A percentile compares a stretch with the other conserved stretches of the same genome.
Conservation (phyloP, 2,888 invertebrate species). For the Cerceris rybyensis region DNA sequence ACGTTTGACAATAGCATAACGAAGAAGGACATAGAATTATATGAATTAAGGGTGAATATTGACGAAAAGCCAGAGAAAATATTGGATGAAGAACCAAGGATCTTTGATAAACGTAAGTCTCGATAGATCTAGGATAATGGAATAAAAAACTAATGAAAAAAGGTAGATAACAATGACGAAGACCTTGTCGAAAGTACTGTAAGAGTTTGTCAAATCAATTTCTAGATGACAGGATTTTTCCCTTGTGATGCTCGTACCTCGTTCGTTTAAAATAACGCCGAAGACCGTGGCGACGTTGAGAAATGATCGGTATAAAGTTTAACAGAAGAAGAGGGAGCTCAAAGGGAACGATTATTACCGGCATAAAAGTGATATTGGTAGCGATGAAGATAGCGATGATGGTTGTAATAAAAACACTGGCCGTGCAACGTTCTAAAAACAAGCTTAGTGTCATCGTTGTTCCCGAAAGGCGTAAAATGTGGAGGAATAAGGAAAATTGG, state of each 20-base stretch:
- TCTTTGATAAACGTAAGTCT: no score
- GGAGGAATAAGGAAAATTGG: no score
- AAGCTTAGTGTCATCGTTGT: no score
- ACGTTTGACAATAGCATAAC: no score
- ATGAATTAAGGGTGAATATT: no score
- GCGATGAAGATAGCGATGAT: slow-evolving; percentile 26
- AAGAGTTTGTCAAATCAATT: neutral
- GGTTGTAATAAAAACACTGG: slow-evolving; percentile 42
- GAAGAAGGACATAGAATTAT: no score
- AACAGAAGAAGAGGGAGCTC: neutral
- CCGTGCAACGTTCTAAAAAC: neutral
- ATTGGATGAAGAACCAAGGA: no score
- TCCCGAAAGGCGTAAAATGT: no score
- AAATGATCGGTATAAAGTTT: neutral
- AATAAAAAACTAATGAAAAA: neutral
- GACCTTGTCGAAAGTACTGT: neutral
- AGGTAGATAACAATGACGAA: slow-evolving; percentile 43
- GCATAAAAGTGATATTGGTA: slow-evolving; percentile 35
- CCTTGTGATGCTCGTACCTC: neutral
- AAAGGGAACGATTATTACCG: slow-evolving; percentile 37
- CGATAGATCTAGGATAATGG: neutral
- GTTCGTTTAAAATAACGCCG: neutral
- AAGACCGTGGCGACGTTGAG: neutral
- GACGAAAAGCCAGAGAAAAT: no score
- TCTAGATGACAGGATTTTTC: neutral